Conservation (phyloP, 2,888 invertebrate genomes). For the Agrotis clavis region DNA sequence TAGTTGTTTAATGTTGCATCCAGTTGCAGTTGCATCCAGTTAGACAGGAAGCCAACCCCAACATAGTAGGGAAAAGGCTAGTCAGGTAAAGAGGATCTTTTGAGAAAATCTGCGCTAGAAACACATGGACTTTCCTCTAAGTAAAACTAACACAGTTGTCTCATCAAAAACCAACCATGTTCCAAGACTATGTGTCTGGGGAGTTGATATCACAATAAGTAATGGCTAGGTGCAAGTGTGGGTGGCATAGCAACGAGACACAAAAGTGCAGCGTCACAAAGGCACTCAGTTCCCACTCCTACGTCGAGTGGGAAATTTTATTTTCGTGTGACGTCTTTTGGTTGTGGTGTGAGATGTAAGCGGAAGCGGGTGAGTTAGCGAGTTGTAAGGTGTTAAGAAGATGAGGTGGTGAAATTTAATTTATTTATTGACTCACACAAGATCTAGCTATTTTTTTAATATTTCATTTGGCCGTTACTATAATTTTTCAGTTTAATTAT, state of each 20-base stretch:
- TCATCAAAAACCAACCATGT: conserved; percentile 7
- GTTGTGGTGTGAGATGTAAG: conserved; percentile 41
- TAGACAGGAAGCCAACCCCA: too few species aligned
- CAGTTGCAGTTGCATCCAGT: too few species aligned
- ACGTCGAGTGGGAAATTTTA: conserved; percentile 71
- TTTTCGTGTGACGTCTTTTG: conserved; percentile 73
- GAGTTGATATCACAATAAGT: conserved; percentile 34
- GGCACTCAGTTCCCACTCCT: conserved; percentile 60
- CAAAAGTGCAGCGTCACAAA: conserved; percentile 69
- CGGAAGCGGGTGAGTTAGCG: background rate
- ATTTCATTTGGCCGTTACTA: too few species aligned
- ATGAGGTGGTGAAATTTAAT: background rate
- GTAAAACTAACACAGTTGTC: background rate
- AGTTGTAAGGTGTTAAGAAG: background rate
- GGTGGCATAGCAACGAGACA: conserved; percentile 30
- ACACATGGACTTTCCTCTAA: too few species aligned
- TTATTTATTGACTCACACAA: background rate
- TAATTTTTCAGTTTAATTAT: too few species aligned
- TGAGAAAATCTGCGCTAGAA: too few species aligned
- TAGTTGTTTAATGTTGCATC: too few species aligned
- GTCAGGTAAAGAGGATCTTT: too few species aligned
- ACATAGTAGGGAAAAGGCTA: too few species aligned
- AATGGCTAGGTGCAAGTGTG: conserved; percentile 36
- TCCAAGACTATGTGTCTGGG: conserved; percentile 10
- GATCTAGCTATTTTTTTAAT: too few species aligned